These are phyloP conservation scores for Cetoscarus ocellatus DNA, from an alignment of 2,797 vertebrate species.

Conservation along the genomic window DNA sequence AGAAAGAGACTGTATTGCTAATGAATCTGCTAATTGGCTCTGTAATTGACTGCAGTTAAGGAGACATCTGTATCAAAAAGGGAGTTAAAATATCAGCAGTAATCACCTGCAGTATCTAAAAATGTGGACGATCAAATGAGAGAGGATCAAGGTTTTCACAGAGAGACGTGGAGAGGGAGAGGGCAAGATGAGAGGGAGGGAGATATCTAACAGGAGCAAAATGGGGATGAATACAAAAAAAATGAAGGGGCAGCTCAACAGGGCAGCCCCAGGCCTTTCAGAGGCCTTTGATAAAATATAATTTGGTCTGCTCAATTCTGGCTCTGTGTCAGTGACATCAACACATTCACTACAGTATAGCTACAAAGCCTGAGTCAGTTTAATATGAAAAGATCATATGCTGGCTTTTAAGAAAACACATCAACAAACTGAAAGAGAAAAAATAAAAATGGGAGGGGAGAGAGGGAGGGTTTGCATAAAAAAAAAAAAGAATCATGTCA, in stretches of 20 bases:
- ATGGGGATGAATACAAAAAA: conserved; percentile 10
- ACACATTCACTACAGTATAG: conserved; percentile 13
- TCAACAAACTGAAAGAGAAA: conserved; percentile 15
- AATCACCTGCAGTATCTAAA: conserved; percentile 58
- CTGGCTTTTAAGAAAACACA: neutral
- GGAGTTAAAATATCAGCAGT: conserved; percentile 53
- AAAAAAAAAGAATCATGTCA: too few relatives aligned
- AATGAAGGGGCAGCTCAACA: conserved; percentile 24
- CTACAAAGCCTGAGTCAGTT: conserved; percentile 27
- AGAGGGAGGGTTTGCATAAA: too few relatives aligned
- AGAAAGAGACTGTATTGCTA: conserved; percentile 35
- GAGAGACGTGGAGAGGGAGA: neutral
- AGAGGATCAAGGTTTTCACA: conserved; percentile 27
- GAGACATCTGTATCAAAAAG: conserved; percentile 57
- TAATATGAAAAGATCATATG: neutral
- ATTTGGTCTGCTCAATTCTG: conserved; percentile 48
- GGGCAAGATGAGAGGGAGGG: conserved; percentile 2
- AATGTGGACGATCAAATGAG: conserved; percentile 11
- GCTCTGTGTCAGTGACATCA: conserved; percentile 36
- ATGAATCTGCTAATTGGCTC: conserved; percentile 66
- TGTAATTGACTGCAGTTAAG: conserved; percentile 67
- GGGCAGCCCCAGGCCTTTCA: conserved; percentile 22
- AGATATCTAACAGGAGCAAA: conserved; percentile 10
- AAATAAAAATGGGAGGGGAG: too few relatives aligned
- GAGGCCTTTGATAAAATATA: conserved; percentile 42